Evolutionary conservation across 2,113 vertebrate genomes (phyloP).

Genomic region (Coregonus clupeaformis): DNA sequence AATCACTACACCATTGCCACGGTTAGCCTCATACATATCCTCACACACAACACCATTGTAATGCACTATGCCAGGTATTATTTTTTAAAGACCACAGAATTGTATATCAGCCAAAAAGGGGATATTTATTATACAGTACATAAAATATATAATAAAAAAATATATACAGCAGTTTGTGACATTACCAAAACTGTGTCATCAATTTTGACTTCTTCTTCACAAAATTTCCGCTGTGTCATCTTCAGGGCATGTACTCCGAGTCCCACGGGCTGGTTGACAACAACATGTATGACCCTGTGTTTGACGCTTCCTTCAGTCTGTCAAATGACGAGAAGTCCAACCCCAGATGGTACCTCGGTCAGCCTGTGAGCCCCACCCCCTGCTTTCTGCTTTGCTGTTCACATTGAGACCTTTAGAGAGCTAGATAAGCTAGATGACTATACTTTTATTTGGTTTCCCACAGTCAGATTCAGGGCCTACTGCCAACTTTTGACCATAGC

Average conservation of each 20-base stretch:
- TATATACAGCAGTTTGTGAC: no score
- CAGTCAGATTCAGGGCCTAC: background rate
- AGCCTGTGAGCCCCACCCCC: conserved; percentile 64
- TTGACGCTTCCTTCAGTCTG: conserved; percentile 71
- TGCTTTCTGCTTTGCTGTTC: background rate
- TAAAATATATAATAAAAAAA: no score
- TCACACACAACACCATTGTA: no score
- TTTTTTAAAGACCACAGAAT: no score
- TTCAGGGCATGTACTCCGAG: conserved; percentile 75
- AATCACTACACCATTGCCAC: conserved; percentile 79
- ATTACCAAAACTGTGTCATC: background rate
- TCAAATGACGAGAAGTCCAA: conserved; percentile 70
- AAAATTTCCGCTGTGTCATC: background rate
- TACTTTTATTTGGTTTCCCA: background rate
- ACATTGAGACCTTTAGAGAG: no score
- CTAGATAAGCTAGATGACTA: no score
- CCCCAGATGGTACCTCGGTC: conserved; percentile 73
- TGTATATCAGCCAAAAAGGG: no score
- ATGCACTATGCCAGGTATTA: no score
- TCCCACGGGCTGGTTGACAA: conserved; percentile 78
- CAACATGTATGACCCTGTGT: conserved; percentile 74
- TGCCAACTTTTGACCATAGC: background rate
- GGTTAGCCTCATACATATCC: conserved; percentile 48
- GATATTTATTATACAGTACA: no score
- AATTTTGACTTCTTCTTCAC: background rate